These are phyloP conservation scores for Lymantria dispar DNA, from an alignment of 2,888 invertebrate genomes.

Conservation along the genomic window DNA sequence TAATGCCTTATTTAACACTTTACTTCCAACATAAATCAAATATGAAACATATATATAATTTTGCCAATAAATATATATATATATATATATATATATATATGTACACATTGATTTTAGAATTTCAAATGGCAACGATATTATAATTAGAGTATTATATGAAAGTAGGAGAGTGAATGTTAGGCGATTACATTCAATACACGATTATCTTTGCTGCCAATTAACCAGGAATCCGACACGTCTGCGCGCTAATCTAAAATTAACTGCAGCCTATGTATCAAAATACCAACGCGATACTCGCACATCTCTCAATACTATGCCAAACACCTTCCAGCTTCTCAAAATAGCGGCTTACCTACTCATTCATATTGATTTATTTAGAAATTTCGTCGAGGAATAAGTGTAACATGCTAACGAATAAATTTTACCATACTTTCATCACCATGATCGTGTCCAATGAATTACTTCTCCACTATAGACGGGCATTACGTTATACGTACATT, in stretches of 20 bases:
- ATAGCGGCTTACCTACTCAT: constrained; percentile 69
- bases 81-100: neutral
- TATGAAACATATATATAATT: constrained; percentile 17
- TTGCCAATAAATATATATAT: too few relatives aligned
- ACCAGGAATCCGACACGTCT: constrained; percentile 80
- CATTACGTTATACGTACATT: constrained; percentile 40
- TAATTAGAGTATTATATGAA: constrained; percentile 11
- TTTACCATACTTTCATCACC: constrained; percentile 29
- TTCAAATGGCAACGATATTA: constrained; percentile 6
- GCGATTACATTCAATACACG: constrained; percentile 56
- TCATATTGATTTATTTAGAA: constrained; percentile 71
- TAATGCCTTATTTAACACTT: constrained; percentile 74
- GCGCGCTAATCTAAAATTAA: constrained; percentile 82
- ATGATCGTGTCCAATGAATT: neutral
- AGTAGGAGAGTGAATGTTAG: constrained; percentile 23
- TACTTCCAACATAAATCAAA: constrained; percentile 44
- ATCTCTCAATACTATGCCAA: constrained; percentile 82
- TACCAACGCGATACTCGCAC: constrained; percentile 79
- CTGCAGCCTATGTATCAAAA: constrained; percentile 82
- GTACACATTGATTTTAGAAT: neutral
- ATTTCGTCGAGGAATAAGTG: constrained; percentile 26
- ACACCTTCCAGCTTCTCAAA: constrained; percentile 80
- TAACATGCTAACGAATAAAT: constrained; percentile 38
- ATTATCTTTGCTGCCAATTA: constrained; percentile 79
- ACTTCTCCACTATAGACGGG: neutral